A percentile compares a stretch with the other conserved stretches of the same genome.
Conservation (phyloP, 2,113 vertebrate species). For the Cercopithecus mona region DNA sequence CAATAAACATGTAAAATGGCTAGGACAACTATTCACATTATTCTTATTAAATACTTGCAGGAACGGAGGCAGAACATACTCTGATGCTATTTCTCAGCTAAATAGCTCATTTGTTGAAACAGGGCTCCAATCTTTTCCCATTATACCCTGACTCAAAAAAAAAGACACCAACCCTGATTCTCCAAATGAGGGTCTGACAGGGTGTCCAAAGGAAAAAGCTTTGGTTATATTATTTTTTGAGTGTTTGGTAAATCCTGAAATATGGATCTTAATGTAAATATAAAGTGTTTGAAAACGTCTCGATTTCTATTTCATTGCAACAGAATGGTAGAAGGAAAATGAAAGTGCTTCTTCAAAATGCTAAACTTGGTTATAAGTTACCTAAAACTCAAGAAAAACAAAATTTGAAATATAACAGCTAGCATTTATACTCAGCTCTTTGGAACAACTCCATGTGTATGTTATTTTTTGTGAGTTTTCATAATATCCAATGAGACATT, state of each 20-base stretch:
- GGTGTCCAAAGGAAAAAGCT: constrained; percentile 1
- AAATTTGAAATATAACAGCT: background rate
- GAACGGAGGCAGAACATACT: background rate
- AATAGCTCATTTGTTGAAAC: background rate
- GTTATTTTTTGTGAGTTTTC: background rate
- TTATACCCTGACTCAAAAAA: background rate
- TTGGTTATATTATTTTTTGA: background rate
- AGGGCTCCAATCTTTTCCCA: background rate
- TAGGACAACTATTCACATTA: background rate
- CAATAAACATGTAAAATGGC: background rate
- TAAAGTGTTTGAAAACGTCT: background rate
- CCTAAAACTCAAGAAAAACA: constrained; percentile 23
- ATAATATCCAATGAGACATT: constrained; percentile 10
- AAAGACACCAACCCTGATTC: background rate
- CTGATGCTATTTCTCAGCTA: background rate
- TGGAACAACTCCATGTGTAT: background rate
- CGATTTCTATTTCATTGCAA: constrained; percentile 14
- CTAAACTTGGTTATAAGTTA: constrained; percentile 5
- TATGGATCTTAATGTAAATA: constrained; percentile 12
- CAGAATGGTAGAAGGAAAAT: background rate
- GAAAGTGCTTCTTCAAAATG: constrained; percentile 14
- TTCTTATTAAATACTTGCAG: background rate
- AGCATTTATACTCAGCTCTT: constrained; percentile 16
- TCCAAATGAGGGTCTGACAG: background rate
- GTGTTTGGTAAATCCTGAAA: constrained; percentile 17